Base-by-base conservation (phyloP, 2,113 vertebrate species). In the Grallaria varia region DNA sequence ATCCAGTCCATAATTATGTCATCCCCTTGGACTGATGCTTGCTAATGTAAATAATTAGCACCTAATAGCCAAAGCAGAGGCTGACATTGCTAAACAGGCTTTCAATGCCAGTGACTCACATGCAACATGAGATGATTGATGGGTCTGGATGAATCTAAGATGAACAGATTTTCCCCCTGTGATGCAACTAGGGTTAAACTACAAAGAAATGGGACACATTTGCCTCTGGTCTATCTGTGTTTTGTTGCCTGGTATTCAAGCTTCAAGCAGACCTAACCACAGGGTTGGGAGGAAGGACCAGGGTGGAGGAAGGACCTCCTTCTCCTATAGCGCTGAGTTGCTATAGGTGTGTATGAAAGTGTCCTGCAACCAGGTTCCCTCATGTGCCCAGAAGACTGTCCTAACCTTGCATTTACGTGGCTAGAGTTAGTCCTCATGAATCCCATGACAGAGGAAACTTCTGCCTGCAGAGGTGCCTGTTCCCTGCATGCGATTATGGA, bases 21-120 rank as follows among this genome's bases (percentile, higher is more conserved):
- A 50, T 31, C 55, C 53, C 42, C 75, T 93, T 59, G 47, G 75
- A 42, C n/a, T 87, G 87, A 64, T 87, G 77, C 84, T 89, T 84
- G 62, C 78, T 94, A 76, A 79, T 73, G 45, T 77, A 73, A 86
- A 52, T 80, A 73, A 87, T 95, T 91, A 89, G n/a, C 69, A 91
- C 58, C 45, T 84, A 69, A 24, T 8, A 91, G 72, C 85, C 72
- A 85, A 67, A 90, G 79, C 68, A 83, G 75, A 80, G 44, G 33
- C 58, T 92, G 87, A 50, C 31, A 55, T 52, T 78, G 90, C 68
- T 86, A 80, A 95, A 74, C 4, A 63, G 60, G 33, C 44, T 88
- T 94, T 90, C 75, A 72, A 0, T 86, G 47, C 45, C 67, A 73
- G 45, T 95, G 90, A 95, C 59, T 95, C 93, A 95, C 67, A 80